phyloP scores from a whole-genome alignment of 2,797 vertebrate species.

The Melopsittacus undulatus region DNA sequence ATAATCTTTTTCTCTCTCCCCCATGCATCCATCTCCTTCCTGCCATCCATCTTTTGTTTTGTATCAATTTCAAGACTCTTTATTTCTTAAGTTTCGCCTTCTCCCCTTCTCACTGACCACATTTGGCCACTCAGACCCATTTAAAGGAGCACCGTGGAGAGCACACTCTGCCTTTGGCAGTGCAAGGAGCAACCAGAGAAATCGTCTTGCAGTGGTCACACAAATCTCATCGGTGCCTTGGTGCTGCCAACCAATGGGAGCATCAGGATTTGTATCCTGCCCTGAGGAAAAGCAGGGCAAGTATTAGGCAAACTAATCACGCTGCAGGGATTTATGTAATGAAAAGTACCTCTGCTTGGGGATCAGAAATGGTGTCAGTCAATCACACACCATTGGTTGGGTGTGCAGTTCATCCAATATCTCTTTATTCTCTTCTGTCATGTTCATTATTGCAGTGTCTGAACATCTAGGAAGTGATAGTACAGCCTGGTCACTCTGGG shows the following conservation, averaged over 20 bases:
- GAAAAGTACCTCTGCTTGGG: neutral
- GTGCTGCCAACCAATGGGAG: constrained; percentile 23
- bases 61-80: neutral
- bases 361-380: neutral
- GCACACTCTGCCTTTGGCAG: neutral
- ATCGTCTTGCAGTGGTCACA: neutral
- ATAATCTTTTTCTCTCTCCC: neutral
- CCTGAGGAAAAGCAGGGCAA: constrained; percentile 50
- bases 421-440: neutral
- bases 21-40: neutral
- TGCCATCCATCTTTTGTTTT: neutral
- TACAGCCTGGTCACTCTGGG: neutral
- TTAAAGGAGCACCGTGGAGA: neutral
- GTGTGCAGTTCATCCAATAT: neutral
- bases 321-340: constrained; percentile 25
- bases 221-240: neutral
- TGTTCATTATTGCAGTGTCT: accelerated
- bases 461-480: neutral
- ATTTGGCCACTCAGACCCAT: neutral
- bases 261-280: constrained; percentile 18
- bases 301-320: constrained; percentile 50
- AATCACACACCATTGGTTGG: neutral
- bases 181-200: neutral
- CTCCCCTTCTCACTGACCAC: neutral
- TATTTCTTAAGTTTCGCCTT: neutral